A percentile compares a stretch with the other conserved stretches of the same genome.
phyloP scores from a whole-genome alignment of 2,797 vertebrate genomes.

The Microchirus variegatus region DNA sequence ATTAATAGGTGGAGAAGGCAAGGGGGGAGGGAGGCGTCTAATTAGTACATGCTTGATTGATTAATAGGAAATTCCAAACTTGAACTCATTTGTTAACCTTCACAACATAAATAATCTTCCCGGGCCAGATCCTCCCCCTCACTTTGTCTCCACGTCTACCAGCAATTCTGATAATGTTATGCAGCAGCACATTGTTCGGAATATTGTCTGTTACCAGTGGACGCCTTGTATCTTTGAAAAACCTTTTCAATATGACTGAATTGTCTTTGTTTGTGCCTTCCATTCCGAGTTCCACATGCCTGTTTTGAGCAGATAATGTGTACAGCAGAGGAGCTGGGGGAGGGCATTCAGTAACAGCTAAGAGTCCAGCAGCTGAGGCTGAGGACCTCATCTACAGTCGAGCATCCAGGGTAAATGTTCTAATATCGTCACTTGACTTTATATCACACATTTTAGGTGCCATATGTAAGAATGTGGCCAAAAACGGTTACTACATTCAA shows the following conservation, averaged over 20 bases:
- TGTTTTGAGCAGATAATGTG: conserved; percentile 71
- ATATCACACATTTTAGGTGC: no score
- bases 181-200: conserved; percentile 53
- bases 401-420: no score
- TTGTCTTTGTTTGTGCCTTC: conserved; percentile 63
- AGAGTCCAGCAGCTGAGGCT: conserved; percentile 39
- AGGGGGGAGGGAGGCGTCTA: conserved; percentile 35
- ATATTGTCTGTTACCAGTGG: conserved; percentile 61
- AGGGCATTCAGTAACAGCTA: conserved; percentile 35
- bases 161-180: conserved; percentile 71
- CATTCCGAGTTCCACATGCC: conserved; percentile 50
- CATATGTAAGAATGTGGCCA: no score
- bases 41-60: conserved; percentile 68
- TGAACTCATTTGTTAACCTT: conserved; percentile 71
- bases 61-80: conserved; percentile 56
- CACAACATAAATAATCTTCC: conserved; percentile 66
- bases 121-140: conserved; percentile 58
- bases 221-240: conserved; percentile 62
- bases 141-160: conserved; percentile 34
- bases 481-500: no score
- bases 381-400: conserved; percentile 30
- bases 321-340: conserved; percentile 32
- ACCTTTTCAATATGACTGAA: conserved; percentile 67
- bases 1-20: conserved; percentile 13
- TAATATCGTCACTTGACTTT: no score